Evolutionary conservation across 2,113 vertebrate species (phyloP).

Genomic region (Dromas ardeola): DNA sequence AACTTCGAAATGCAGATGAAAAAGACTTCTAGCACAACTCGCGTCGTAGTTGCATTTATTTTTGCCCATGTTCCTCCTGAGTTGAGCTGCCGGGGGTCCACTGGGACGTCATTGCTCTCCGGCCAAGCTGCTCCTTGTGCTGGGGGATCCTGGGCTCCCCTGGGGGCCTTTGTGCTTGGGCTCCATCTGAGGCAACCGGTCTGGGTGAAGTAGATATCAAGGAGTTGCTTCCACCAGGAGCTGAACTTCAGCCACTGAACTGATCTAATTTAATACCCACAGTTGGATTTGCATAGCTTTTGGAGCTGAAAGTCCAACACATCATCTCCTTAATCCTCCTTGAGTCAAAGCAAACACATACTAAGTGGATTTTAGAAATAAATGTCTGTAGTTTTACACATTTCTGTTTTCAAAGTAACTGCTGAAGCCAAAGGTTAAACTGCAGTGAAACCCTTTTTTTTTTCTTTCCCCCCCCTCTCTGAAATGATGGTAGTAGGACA

Average conservation of each 20-base stretch:
- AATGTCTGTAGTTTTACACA: fast-evolving
- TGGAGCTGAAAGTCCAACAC: background rate
- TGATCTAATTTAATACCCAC: fast-evolving
- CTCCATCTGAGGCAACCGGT: fast-evolving
- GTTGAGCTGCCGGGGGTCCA: background rate
- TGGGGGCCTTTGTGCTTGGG: fast-evolving
- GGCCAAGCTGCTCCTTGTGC: background rate
- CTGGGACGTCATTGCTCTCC: fast-evolving
- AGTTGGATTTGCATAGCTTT: background rate
- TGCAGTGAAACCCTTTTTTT: background rate
- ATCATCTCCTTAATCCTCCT: background rate
- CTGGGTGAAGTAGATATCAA: fast-evolving
- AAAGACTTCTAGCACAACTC: background rate
- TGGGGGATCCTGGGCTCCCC: background rate
- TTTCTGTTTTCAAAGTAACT: background rate
- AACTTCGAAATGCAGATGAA: background rate
- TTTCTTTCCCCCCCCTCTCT: no score
- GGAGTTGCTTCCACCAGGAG: background rate
- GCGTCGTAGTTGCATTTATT: fast-evolving
- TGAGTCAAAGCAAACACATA: background rate
- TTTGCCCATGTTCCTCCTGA: no score
- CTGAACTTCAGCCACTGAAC: no score
- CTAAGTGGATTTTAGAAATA: background rate
- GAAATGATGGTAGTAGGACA: background rate
- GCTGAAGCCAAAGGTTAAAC: background rate